Percentiles rank a stretch among this genome's conserved stretches.
Conservation (phyloP, 2,797 vertebrate species). For the Spondyliosoma cantharus region DNA sequence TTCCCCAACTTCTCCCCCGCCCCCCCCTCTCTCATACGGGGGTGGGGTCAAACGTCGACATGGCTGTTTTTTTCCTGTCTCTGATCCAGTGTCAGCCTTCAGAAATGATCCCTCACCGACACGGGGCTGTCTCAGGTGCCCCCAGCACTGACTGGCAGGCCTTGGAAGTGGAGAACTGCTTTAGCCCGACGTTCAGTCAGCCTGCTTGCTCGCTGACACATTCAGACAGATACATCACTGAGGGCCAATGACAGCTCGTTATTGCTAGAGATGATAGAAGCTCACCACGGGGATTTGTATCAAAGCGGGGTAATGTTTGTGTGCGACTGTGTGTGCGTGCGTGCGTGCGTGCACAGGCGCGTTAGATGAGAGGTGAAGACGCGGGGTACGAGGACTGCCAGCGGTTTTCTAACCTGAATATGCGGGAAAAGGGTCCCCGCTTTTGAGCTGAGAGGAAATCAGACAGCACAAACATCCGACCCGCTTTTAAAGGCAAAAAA, state of each 20-base stretch:
- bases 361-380: constrained; percentile 70
- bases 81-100: constrained; percentile 77
- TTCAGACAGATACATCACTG: constrained; percentile 79
- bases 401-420: constrained; percentile 56
- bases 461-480: constrained; percentile 18
- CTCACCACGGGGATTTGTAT: constrained; percentile 78
- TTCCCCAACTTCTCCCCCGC: constrained; percentile 22
- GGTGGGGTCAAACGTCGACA: constrained; percentile 74
- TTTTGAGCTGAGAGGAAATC: constrained; percentile 18
- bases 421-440: constrained; percentile 1
- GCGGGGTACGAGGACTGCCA: constrained; percentile 47
- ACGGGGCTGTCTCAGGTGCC: constrained; percentile 74
- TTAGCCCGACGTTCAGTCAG: constrained; percentile 76
- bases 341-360: constrained; percentile 39
- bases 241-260: constrained; percentile 83
- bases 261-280: constrained; percentile 80
- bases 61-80: constrained; percentile 56
- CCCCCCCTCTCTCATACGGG: constrained; percentile 7
- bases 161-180: constrained; percentile 81
- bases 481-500: constrained; percentile 26
- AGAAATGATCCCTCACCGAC: constrained; percentile 72
- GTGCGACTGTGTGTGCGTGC: constrained; percentile 14
- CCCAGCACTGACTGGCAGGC: constrained; percentile 78
- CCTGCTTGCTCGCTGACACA: constrained; percentile 76
- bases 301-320: constrained; percentile 77